Base-by-base conservation (phyloP, 2,797 vertebrate species). In the Ambastaia sidthimunki region DNA sequence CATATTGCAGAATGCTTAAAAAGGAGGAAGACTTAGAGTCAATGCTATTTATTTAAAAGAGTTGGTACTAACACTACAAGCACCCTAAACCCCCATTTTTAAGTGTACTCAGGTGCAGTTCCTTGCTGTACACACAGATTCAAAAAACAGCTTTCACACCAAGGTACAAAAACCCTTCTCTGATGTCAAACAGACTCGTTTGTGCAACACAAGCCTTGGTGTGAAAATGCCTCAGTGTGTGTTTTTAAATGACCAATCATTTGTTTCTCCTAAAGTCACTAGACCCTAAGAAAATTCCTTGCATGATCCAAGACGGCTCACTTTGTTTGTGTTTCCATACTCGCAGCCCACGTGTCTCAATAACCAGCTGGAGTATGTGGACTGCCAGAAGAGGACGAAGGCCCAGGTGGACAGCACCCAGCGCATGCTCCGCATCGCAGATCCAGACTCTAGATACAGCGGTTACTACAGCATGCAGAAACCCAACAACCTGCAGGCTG, bases 391-490 rank as follows among this genome's bases (percentile, higher is more conserved):
- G 89, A 94, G 95, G 85, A 94, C 93, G 52, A 94, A 93, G 87
- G 94, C 94, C 80, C 95, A 95, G 83, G 94, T 94, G 88, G 94
- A 96, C 86, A 91, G 94, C 83, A 93, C 95, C 76, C 95, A 95
- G 87, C 93, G 95, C 73, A 95, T 95, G 94, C 92, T 95, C 85
- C 93, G 96, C 89, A 96, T 97, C 83, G 96, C 96, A 19, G 95
- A 97, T 82, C 95, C 95, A 2, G 95, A 97, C 82, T 95, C 95
- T 6, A 93, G 96, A 90, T 94, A 95, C 92, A 97, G 96, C 80
- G 96, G 96, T 87, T 95, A 95, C 92, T 97, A 97, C 93, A 97
- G 96, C 93, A 97, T 96, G 96, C 95, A 94, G 87, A 96, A 96
- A 92, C 95, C 95, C 89, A 96, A 92, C 91, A 95, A 88, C 83